Evolutionary conservation across 2,797 vertebrate species (phyloP), one percentile per base, ranked within the genome.

Genomic region (Zenarchopterus dispar): DNA sequence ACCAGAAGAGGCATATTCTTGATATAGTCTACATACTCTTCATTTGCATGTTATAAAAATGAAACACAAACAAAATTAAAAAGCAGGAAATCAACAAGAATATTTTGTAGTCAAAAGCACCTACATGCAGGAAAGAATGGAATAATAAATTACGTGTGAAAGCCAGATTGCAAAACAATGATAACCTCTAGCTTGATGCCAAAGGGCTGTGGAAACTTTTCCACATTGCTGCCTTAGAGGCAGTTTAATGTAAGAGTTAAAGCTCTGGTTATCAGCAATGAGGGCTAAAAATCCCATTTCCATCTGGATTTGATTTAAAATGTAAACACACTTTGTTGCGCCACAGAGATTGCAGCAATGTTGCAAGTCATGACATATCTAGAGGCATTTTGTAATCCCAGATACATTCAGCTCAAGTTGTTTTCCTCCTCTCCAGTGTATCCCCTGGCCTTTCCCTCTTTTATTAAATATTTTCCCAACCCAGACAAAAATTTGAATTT

Each of bases 281-380:
- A 81, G 74, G 78, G 75, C 72, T 62, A 82, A 80, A 81, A 83
- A 81, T 61, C 58, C 63, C 55, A 62, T 82, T 81, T 88, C 79
- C 82, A 87, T 86, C 76, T 92, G 89, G 84, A 74, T 89, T 88
- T 73, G 67, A 89, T 91, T 92, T 87, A 76, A 79, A 88, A 88
- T 88, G 77, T 81, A 88, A 91, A 91, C 84, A 79, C 71, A 85
- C 59, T 84, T 73, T 85, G 82, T 88, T 83, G 74, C 73, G 55
- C 74, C 80, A 83, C 43, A 73, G 62, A 70, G 67, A 86, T 76
- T 62, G 11, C 57, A 66, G 80, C 68, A 55, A 55, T 78, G 76
- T 76, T 78, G 73, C 78, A 87, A 79, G 75, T 74, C 64, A 24
- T 73, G 72, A 74, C 75, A 63, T 69, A 65, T 78, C 80, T 76